Base-by-base conservation (phyloP, 2,113 vertebrate genomes). In the Trichechus manatus region DNA sequence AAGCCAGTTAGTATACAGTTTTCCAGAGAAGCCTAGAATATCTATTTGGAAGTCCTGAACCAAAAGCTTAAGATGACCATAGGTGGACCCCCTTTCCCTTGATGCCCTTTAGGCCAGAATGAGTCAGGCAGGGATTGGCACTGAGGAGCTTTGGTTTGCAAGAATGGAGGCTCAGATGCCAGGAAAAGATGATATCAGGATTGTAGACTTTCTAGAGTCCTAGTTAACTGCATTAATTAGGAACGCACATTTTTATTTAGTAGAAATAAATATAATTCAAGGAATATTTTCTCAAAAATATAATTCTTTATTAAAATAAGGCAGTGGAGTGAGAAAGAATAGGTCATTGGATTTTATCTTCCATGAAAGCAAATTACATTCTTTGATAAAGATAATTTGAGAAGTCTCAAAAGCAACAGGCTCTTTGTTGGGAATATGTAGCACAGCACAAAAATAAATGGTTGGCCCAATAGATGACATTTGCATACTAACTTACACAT, bases 281-380 rank as follows among this genome's bases (percentile, higher is more conserved):
- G 17, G n/a, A 23, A 66, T 66, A 29, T 91, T 94, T 95, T 25
- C 27, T 61, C 68, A 31, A 68, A 87, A 95, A 79, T 66, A 17
- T 8, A 78, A 88, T 74, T 96, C 80, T 82, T 92, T 31, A 75
- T 96, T 95, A 95, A 94, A 95, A 93, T 39, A 68, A 19, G 23
- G 84, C 44, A 75, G 85, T 78, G 4, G 14, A 82, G 23, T 86
- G 19, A 27, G 75, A 89, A 91, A 66, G 19, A 94, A 79, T 70
- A 96, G 56, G 47, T 83, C 86, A 89, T 88, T 85, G 64, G 64
- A 87, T 96, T 95, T 96, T 87, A 91, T 94, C 78, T 94, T 47
- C 47, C 72, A 87, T 83, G 80, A 94, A 85, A 92, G 63, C 80
- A 94, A 90, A 83, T 9, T 87, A 23, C 87, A 85, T 92, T 50